Base-by-base conservation (phyloP, 2,797 vertebrate species). In the Hephaestus fuliginosus region DNA sequence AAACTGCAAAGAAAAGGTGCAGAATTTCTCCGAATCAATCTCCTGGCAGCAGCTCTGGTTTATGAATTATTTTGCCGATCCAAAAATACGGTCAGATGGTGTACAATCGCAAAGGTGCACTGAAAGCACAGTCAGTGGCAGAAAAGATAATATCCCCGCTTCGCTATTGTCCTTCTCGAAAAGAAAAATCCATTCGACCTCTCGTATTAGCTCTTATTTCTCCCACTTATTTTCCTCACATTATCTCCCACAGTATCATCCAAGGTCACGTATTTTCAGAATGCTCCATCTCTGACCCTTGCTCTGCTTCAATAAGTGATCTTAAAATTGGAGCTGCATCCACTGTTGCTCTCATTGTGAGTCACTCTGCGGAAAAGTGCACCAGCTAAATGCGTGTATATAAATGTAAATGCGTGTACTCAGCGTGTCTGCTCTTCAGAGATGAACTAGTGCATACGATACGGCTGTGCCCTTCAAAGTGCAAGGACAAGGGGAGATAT, bases 391-490 rank as follows among this genome's bases (percentile, higher is more conserved):
- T 79, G 73, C 11, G 0, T 62, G 65, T 81, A 62, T 77, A 70
- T 78, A 63, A 78, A 90, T 83, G 74, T 77, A 88, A 84, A 88
- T 81, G 74, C 14, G 13, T 33, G 68, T 61, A 41, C 48, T 69
- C 57, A 0, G 63, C 5, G 15, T 74, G 36, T 22, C 12, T 39
- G 49, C 76, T 82, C 80, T 84, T 77, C 43, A 69, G 57, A 73
- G 58, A 77, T 62, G 41, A 82, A 62, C 62, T 57, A 0, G 64
- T 61, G 52, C 52, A 51, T 22, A 18, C 12, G 18, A 80, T 65
- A 5, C 1, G 28, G 33, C 57, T 39, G 60, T 85, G 81, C 49
- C 82, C 80, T 92, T 90, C 83, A 76, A 81, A 74, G 65, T 74
- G 56, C 68, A 83, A 89, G 86, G 85, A 82, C 83, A 41, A 1